These are phyloP conservation scores for Tetragonula carbonaria DNA, from an alignment of 2,888 invertebrate genomes.

Conservation along the genomic window DNA sequence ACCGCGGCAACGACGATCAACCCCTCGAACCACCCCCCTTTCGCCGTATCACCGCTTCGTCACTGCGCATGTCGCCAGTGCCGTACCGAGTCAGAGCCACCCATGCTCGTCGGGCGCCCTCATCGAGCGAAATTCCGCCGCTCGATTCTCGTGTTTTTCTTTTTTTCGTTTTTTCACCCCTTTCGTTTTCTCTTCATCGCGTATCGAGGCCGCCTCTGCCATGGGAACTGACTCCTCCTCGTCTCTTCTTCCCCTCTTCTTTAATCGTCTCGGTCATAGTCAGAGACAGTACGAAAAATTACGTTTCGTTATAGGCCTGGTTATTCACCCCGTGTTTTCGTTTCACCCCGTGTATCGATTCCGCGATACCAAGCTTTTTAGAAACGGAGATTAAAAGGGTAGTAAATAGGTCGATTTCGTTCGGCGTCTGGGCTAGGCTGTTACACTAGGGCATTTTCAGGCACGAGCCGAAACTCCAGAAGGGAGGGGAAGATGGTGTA, in stretches of 20 bases:
- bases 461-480: not conserved
- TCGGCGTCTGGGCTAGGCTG: not conserved
- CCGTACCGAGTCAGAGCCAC: slow-evolving; percentile 31
- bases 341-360: not conserved
- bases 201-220: slow-evolving; percentile 19
- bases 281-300: not conserved
- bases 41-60: not conserved
- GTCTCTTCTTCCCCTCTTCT: not conserved
- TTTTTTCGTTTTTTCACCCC: not conserved
- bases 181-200: not conserved
- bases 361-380: not conserved
- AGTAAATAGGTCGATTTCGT: not conserved
- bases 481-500: not conserved
- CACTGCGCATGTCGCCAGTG: slow-evolving; percentile 65
- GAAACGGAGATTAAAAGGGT: not conserved
- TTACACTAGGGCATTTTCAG: slow-evolving; percentile 5
- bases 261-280: not conserved
- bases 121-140: slow-evolving; percentile 24
- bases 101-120: not conserved
- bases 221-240: not conserved
- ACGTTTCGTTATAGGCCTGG: not conserved
- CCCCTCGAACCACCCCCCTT: slow-evolving; percentile 64
- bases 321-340: not conserved
- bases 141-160: slow-evolving; percentile 42
- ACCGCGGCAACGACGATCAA: slow-evolving; percentile 60